Conservation (phyloP, 2,797 vertebrate genomes). For the Molothrus ater region DNA sequence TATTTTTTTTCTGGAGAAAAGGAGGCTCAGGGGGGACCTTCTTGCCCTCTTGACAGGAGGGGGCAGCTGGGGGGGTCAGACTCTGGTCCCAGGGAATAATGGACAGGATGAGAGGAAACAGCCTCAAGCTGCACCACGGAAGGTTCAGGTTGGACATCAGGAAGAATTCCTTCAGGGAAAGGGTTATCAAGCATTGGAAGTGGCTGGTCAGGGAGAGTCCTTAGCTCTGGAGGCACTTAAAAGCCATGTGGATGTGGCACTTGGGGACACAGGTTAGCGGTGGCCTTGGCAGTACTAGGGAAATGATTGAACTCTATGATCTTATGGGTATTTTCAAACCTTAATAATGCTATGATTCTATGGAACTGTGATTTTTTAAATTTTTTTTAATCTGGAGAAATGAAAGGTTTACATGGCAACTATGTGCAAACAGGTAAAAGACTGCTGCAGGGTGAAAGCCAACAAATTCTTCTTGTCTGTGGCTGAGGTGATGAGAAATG, state of each 20-base stretch:
- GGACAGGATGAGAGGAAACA: neutral
- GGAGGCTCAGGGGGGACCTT: no score
- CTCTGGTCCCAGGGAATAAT: neutral
- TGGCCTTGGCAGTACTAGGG: neutral
- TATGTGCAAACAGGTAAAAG: neutral
- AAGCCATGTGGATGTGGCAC: neutral
- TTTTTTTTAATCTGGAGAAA: neutral
- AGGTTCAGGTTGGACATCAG: neutral
- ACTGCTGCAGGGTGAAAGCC: neutral
- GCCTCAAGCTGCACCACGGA: no score
- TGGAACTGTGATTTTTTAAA: accelerated
- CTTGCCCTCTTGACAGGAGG: neutral
- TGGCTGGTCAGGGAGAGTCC: neutral
- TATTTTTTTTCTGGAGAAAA: neutral
- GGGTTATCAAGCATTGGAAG: neutral
- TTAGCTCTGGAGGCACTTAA: neutral
- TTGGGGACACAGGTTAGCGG: neutral
- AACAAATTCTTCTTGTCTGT: neutral
- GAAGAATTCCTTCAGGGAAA: neutral
- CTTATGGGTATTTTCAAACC: neutral
- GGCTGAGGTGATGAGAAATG: neutral
- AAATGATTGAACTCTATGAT: accelerated
- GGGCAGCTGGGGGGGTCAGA: accelerated
- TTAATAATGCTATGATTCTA: neutral
- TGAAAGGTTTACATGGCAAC: neutral